phyloP scores from a whole-genome alignment of 2,113 vertebrate species.

The Carassius gibelio region DNA sequence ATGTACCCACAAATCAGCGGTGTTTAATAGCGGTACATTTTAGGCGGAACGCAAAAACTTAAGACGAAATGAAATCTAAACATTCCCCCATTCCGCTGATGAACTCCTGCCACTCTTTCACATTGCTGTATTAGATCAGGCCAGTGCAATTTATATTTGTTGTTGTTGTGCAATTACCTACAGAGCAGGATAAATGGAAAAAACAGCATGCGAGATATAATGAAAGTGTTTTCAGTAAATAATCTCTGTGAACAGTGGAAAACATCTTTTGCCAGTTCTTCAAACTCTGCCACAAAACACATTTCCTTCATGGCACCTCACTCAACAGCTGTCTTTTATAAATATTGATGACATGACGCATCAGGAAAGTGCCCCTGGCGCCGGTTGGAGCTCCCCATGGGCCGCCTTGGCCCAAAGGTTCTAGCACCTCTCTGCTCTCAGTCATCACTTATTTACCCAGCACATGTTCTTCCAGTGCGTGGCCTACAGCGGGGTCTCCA shows the following conservation, averaged over 20 bases:
- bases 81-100: neutral
- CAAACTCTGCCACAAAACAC: neutral
- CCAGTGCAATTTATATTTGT: neutral
- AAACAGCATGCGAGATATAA: neutral
- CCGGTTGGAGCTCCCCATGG: slow-evolving; percentile 9
- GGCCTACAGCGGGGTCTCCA: slow-evolving; percentile 42
- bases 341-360: slow-evolving; percentile 55
- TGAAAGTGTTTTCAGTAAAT: slow-evolving; percentile 8
- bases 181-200: slow-evolving; percentile 15
- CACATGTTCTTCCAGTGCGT: slow-evolving; percentile 55
- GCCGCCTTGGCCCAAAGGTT: neutral
- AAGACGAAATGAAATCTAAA: neutral
- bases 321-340: slow-evolving; percentile 59
- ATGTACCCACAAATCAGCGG: neutral
- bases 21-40: slow-evolving; percentile 21
- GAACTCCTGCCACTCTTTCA: slow-evolving; percentile 29
- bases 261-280: neutral
- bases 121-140: slow-evolving; percentile 13
- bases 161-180: slow-evolving; percentile 33
- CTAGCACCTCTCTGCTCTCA: slow-evolving; percentile 42
- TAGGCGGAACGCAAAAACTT: neutral
- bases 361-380: slow-evolving; percentile 28
- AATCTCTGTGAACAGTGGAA: neutral
- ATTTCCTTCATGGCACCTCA: neutral
- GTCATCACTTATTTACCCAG: slow-evolving; percentile 62